A percentile compares a stretch with the other conserved stretches of the same genome.
Conservation (phyloP, 2,888 invertebrate species). For the Lasioglossum figueresi region DNA sequence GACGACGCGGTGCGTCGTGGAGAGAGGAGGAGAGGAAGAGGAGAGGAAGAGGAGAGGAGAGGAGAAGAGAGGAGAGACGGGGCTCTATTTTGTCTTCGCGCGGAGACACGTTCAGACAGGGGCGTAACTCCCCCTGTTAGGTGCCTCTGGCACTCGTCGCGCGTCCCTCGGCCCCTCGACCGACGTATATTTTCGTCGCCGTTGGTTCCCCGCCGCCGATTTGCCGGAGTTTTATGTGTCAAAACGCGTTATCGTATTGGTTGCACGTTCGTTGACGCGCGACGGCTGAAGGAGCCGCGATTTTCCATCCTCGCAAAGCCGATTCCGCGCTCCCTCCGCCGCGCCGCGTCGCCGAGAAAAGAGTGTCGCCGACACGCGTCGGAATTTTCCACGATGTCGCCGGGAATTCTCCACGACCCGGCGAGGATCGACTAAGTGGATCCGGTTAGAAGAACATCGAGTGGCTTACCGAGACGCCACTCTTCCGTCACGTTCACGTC, state of each 20-base stretch:
- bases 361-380: conserved; percentile 65
- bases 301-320: conserved; percentile 36
- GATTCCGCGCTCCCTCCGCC: conserved; percentile 24
- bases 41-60: neutral
- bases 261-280: conserved; percentile 47
- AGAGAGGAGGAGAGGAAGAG: conserved; percentile 11
- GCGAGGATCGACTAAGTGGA: conserved; percentile 43
- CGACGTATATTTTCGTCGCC: conserved; percentile 66
- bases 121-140: conserved; percentile 57
- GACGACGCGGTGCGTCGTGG: neutral
- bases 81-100: conserved; percentile 68
- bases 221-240: conserved; percentile 69
- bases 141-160: neutral
- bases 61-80: conserved; percentile 11
- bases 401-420: conserved; percentile 18
- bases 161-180: conserved; percentile 19
- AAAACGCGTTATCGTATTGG: conserved; percentile 68
- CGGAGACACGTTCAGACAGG: conserved; percentile 63
- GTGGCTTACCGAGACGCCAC: conserved; percentile 25
- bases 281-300: conserved; percentile 25
- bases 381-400: conserved; percentile 44
- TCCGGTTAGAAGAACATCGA: conserved; percentile 38
- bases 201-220: conserved; percentile 51
- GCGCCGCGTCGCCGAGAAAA: neutral
- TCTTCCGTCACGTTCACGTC: conserved; percentile 36